phyloP scores from a whole-genome alignment of 1,140 invertebrate species.

The Musca vetustissima region DNA sequence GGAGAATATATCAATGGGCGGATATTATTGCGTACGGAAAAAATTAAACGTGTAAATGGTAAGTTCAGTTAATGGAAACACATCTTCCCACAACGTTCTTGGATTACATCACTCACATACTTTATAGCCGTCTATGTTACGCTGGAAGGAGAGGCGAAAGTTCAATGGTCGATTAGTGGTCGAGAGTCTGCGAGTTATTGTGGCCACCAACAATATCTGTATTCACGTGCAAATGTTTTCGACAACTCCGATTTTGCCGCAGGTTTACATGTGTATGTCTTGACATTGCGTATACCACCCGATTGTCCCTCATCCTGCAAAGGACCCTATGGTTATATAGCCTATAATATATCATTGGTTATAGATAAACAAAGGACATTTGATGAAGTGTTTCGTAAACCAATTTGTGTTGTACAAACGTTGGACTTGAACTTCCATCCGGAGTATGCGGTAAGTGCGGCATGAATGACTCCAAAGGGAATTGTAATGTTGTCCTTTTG shows the following conservation, averaged over 20 bases:
- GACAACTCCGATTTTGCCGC: conserved; percentile 57
- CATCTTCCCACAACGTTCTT: not conserved
- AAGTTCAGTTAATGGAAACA: conserved; percentile 18
- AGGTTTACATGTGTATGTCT: conserved; percentile 62
- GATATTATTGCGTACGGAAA: conserved; percentile 48
- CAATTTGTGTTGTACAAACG: conserved; percentile 71
- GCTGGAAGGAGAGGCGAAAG: conserved; percentile 51
- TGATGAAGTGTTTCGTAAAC: conserved; percentile 70
- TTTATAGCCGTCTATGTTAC: conserved; percentile 48
- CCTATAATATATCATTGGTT: conserved; percentile 68
- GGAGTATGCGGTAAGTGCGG: conserved; percentile 42
- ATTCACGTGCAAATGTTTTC: conserved; percentile 51
- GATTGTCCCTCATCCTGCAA: conserved; percentile 71
- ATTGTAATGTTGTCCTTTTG: not conserved
- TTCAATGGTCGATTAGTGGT: conserved; percentile 53
- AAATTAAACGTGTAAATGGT: conserved; percentile 52
- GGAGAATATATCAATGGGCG: conserved; percentile 50
- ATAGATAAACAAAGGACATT: conserved; percentile 77
- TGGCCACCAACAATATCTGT: conserved; percentile 51
- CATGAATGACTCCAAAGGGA: too few relatives aligned
- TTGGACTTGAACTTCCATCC: conserved; percentile 70
- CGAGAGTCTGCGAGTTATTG: conserved; percentile 52
- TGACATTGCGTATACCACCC: conserved; percentile 58
- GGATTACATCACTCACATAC: not conserved
- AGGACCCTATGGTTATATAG: conserved; percentile 68